Base-by-base conservation (phyloP, 2,113 vertebrate species). In the Saguinus midas region DNA sequence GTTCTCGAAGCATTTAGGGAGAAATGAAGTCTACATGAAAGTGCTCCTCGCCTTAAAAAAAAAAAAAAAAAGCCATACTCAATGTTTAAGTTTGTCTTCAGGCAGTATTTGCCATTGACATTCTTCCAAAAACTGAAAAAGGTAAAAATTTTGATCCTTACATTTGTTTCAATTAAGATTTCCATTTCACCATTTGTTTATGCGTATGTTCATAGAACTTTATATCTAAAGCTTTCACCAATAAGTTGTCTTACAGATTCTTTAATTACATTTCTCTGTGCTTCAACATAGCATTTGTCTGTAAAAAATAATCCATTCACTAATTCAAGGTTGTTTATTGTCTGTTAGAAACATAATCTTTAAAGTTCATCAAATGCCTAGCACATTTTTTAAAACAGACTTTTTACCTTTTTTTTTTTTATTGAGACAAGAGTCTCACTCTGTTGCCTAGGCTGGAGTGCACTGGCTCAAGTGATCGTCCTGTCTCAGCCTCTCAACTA, bases 361-460 rank as follows among this genome's bases (percentile, higher is more conserved):
- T 94, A 90, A 83, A 48, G 48, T 40, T 92, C 80, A 94, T 80
- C 35, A 75, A 79, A 95, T 73, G 20, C 66, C 58, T 72, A 68
- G 35, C 32, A 72, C 57, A 37, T 91, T 82, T 73, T 80, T 35
- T 1, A 27, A 80, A 91, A 96, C 50, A 91, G 70, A 92, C 35
- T 70, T 91, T 48, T 29, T 64, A 64, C 61, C 12, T 64, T 58
- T 64, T 64, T 29, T 61, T 27, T 64, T 64, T 14, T 14, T 17
- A 6, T 52, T 52, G 52, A 64, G 61, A 32, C 29, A 64, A 64
- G 27, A 13, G 61, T 64, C 61, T 64, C 12, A 64, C 61, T 64
- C 12, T 64, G 27, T 29, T 64, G 61, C 61, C 61, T 29, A 64
- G 61, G 61, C 61, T 64, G 27, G 61, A 64, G 61, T 64, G 61